Base-by-base conservation (phyloP, 2,797 vertebrate species). In the Synaphobranchus kaupii region DNA sequence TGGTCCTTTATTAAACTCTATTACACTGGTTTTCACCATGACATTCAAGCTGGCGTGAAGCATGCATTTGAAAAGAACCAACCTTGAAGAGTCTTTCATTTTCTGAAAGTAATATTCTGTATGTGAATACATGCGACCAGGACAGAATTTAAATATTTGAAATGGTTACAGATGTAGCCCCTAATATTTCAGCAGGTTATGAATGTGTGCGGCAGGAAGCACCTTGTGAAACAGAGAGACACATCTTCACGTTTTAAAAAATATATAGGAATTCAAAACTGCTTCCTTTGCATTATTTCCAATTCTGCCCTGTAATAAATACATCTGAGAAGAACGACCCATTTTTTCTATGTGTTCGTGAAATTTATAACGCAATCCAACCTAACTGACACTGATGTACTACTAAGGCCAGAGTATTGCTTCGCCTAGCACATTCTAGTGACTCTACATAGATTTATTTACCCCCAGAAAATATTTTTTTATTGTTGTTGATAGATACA, bases 301-400 rank as follows among this genome's bases (percentile, higher is more conserved):
- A 8, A 50, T 48, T n/a, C 22, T n/a, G 47, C 7, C 47, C 44
- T 9, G 25, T n/a, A 81, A 48, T 22, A 50, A 47, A 81, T 50
- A 81, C 25, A 25, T 48, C 78, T 12, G 17, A 44, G 78, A n/a
- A 50, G 78, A 50, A 25, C 10, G 47, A 48, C 78, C 47, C 44
- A 81, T 50, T 50, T 81, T 6, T 81, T n/a, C 78, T 48, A 7
- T 81, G 78, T 25, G 78, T 47, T 81, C 25, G 12, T 48, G 78
- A 81, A 81, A 81, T 81, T 81, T 81, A 81, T 81, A 50, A 93
- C 92, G 87, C 44, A 78, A 87, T 90, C 88, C 85, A 52, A 87
- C 87, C 76, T 50, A 1, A 2, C 48, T 91, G 92, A 92, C 92
- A 94, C 88, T 93, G 93, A 94, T 93, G 88, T 90, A 94, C 90